phyloP scores from a whole-genome alignment of 23 tunicate species.

The Trididemnum nubilum region DNA sequence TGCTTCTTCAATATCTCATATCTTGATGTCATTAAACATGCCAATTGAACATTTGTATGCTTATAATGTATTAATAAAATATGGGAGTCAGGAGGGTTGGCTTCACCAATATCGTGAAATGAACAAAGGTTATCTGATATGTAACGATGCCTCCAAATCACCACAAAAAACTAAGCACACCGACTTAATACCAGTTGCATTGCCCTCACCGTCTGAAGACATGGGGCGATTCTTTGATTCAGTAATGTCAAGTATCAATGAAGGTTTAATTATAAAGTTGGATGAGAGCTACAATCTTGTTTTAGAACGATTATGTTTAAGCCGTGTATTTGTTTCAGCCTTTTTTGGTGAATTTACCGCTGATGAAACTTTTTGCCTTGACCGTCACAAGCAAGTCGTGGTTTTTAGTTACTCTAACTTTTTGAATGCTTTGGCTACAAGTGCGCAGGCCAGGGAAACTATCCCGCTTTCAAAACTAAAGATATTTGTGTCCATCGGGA shows the following conservation, averaged over 20 bases:
- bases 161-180: background rate
- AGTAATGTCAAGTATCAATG: slow-evolving; percentile 35
- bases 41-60: slow-evolving; percentile 2
- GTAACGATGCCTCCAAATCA: slow-evolving; percentile 21
- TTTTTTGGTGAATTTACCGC: slow-evolving; percentile 8
- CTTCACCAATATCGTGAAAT: background rate
- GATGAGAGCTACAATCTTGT: slow-evolving; percentile 31
- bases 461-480: background rate
- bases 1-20: background rate
- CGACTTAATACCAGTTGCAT: background rate
- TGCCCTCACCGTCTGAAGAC: slow-evolving; percentile 10
- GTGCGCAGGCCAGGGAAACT: background rate
- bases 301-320: slow-evolving; percentile 46
- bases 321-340: slow-evolving; percentile 40
- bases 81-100: slow-evolving; percentile 30
- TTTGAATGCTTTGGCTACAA: background rate
- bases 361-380: background rate
- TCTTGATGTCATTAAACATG: background rate
- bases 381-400: background rate
- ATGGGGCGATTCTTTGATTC: slow-evolving; percentile 13
- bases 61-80: slow-evolving; percentile 26
- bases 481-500: slow-evolving; percentile 21
- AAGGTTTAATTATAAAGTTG: slow-evolving; percentile 21
- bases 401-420: slow-evolving; percentile 34
- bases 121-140: slow-evolving; percentile 39